Evolutionary conservation across 2,797 vertebrate genomes (phyloP).

Genomic region (Mormyrops attenuatus): DNA sequence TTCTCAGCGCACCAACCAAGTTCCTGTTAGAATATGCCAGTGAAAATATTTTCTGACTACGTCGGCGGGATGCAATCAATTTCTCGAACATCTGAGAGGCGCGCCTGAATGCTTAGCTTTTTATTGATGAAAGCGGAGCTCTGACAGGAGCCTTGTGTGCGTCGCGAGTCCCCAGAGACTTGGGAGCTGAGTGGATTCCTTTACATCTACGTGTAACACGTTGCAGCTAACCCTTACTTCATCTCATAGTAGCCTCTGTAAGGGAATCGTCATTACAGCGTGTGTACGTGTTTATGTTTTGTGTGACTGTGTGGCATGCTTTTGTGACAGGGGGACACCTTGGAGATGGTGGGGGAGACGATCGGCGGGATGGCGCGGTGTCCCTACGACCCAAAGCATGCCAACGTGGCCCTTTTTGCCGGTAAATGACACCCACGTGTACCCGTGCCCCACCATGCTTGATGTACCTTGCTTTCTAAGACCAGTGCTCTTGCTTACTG

Average conservation of each 20-base stretch:
- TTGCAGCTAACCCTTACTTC: constrained; percentile 47
- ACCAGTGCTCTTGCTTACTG: not conserved
- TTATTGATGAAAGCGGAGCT: constrained; percentile 49
- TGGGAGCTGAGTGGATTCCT: constrained; percentile 56
- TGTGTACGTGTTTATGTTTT: not conserved
- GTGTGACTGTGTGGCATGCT: constrained; percentile 33
- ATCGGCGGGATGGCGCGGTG: constrained; percentile 93
- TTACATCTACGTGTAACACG: constrained; percentile 57
- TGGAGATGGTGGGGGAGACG: constrained; percentile 80
- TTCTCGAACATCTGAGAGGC: constrained; percentile 36
- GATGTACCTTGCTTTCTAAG: not conserved
- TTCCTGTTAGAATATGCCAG: not conserved
- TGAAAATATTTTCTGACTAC: constrained; percentile 6
- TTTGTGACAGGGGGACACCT: constrained; percentile 71
- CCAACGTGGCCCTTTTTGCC: constrained; percentile 88
- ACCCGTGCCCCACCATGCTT: not conserved
- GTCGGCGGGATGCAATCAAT: constrained; percentile 46
- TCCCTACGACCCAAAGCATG: constrained; percentile 90
- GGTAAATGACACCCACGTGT: constrained; percentile 55
- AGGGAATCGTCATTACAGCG: not conserved
- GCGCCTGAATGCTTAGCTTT: constrained; percentile 37
- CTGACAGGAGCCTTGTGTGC: constrained; percentile 49
- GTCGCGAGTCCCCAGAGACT: constrained; percentile 46
- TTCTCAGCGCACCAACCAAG: not conserved
- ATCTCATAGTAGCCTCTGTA: constrained; percentile 33